Percentiles rank a stretch among this genome's conserved stretches.
Evolutionary conservation across 37 sponge, comb jelly and placozoan genomes (phyloP).

Genomic region (Dysidea cf. avara): DNA sequence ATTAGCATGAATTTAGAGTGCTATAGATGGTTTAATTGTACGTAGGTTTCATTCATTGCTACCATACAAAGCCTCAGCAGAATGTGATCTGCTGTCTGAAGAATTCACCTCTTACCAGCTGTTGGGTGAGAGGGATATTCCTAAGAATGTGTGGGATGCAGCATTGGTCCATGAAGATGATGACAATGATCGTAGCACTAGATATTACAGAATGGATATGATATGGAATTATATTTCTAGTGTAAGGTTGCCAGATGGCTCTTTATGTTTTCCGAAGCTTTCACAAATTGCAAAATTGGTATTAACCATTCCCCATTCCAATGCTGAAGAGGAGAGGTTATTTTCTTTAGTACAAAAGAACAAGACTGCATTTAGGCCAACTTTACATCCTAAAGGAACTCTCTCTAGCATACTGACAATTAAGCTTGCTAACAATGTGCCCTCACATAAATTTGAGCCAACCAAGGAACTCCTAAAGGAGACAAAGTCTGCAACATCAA

Average conservation of each 20-base stretch:
- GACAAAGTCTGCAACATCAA: conserved; percentile 46
- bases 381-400: conserved; percentile 46
- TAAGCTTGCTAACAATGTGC: conserved; percentile 21
- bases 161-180: conserved; percentile 19
- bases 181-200: background rate
- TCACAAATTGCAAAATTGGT: conserved; percentile 38
- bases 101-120: conserved; percentile 37
- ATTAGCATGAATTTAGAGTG: too few relatives aligned
- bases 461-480: conserved; percentile 28
- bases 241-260: conserved; percentile 26
- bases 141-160: conserved; percentile 20
- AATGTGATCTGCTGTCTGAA: conserved; percentile 23
- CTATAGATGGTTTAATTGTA: too few relatives aligned
- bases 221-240: conserved; percentile 26
- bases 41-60: background rate
- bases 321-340: conserved; percentile 33
- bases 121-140: conserved; percentile 28
- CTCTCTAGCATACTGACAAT: conserved; percentile 44
- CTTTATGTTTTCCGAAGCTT: conserved; percentile 27
- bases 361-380: conserved; percentile 39
- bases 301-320: conserved; percentile 42
- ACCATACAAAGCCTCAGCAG: background rate
- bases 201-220: conserved; percentile 27
- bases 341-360: conserved; percentile 30
- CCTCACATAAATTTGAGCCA: conserved; percentile 27